These are phyloP conservation scores for Eudyptes chrysolophus DNA, from an alignment of 2,113 vertebrate genomes.

Conservation along the genomic window DNA sequence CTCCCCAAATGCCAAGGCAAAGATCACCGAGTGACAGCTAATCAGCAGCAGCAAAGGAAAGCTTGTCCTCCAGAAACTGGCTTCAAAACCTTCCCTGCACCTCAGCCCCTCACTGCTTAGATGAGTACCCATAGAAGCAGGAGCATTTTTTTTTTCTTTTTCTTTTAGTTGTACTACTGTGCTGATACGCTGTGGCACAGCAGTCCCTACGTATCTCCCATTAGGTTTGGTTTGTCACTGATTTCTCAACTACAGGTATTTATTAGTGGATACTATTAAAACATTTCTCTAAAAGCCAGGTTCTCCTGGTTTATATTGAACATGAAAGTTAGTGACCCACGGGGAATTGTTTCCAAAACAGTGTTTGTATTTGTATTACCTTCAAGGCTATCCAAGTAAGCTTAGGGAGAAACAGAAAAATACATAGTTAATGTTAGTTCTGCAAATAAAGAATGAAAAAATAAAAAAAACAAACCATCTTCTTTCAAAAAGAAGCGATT, in stretches of 20 bases:
- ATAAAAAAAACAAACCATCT: background rate
- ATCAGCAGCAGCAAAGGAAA: background rate
- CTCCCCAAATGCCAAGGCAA: background rate
- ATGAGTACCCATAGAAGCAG: background rate
- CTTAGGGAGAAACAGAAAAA: conserved; percentile 88
- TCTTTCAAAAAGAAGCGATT: background rate
- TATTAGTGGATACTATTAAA: background rate
- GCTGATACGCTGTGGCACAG: background rate
- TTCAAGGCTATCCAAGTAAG: conserved; percentile 99
- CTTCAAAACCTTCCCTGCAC: background rate
- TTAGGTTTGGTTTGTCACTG: background rate
- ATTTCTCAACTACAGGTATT: background rate
- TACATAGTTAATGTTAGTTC: conserved; percentile 77
- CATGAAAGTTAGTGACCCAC: conserved; percentile 44
- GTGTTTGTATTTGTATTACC: conserved; percentile 82
- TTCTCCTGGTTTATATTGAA: background rate
- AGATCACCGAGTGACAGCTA: background rate
- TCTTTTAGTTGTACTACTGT: background rate
- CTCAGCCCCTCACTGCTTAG: background rate
- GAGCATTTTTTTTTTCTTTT: background rate
- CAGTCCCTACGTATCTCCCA: background rate
- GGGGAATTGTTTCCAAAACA: conserved; percentile 57
- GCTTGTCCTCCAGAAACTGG: background rate
- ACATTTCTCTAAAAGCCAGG: background rate
- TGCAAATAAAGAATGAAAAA: conserved; percentile 39